Base-by-base conservation (phyloP, 1,140 invertebrate species). In the Philopotamus ludificatus region DNA sequence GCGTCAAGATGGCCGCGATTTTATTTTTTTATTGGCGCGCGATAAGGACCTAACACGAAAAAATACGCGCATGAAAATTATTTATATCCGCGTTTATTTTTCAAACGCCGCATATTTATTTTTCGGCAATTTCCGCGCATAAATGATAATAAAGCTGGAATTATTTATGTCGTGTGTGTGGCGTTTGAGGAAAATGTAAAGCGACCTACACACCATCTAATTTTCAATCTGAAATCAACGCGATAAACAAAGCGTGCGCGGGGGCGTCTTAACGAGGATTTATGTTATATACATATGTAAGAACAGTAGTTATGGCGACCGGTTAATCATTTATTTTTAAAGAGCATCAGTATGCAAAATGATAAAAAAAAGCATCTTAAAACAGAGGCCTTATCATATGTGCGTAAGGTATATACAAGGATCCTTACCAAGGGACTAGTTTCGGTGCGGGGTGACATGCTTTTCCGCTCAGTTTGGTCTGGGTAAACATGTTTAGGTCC, bases 401-500 rank as follows among this genome's bases (percentile, higher is more conserved):
- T 34, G 44, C 4, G 18, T 16, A 47, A 47, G 44, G 44, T 47
- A 16, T 47, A 47, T 8, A 4, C 18, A 20, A 9, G 44, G n/a
- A n/a, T n/a, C n/a, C n/a, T 16, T 34, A 34, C 28, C 44, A 4
- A 7, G 44, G 44, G 44, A 47, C 44, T 15, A 20, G 7, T 47
- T 47, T 15, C 18, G n/a, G 18, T 47, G 4, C 44, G 10, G 4
- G 4, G 44, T 20, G 44, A 47, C 44, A 47, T 20, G 44, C 44
- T 47, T 47, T 47, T 47, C 18, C 44, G 44, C 44, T 47, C 44
- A 47, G 44, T 47, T 34, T 47, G 44, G n/a, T 16, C 44, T 47
- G 15, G 18, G 44, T 20, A 47, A 47, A 47, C 44, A 47, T 7
- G 15, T n/a, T n/a, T n/a, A n/a, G n/a, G n/a, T n/a, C n/a, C n/a